Evolutionary conservation across 2,888 invertebrate genomes (phyloP).

Genomic region (Troides aeacus): DNA sequence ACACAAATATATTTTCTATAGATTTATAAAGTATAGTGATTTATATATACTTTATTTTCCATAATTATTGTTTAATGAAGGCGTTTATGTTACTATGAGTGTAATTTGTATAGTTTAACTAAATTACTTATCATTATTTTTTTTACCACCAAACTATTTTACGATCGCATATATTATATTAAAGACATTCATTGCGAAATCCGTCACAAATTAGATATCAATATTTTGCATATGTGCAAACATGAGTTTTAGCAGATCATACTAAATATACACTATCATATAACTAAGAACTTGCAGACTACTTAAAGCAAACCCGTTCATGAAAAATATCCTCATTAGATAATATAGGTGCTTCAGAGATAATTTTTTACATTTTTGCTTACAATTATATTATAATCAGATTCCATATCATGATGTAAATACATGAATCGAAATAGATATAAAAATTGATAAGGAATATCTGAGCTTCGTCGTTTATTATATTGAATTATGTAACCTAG

Average conservation of each 20-base stretch:
- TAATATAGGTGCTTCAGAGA: slow-evolving; percentile 60
- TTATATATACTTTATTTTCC: slow-evolving; percentile 8
- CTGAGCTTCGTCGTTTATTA: slow-evolving; percentile 78
- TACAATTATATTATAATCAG: slow-evolving; percentile 50
- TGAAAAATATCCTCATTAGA: slow-evolving; percentile 28
- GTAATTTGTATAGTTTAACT: background rate
- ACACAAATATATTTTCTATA: slow-evolving; percentile 62
- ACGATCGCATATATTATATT: background rate
- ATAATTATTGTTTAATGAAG: background rate
- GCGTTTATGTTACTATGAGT: background rate
- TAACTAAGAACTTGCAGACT: slow-evolving; percentile 13
- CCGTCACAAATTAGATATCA: slow-evolving; percentile 28
- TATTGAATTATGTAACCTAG: slow-evolving; percentile 57
- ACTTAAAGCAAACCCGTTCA: slow-evolving; percentile 18
- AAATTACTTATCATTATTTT: slow-evolving; percentile 13
- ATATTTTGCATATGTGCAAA: slow-evolving; percentile 8
- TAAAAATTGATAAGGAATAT: slow-evolving; percentile 72
- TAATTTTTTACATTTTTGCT: slow-evolving; percentile 58
- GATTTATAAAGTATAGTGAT: slow-evolving; percentile 46
- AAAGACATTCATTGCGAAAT: slow-evolving; percentile 17
- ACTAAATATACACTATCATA: slow-evolving; percentile 8
- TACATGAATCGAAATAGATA: slow-evolving; percentile 67
- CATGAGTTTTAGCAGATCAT: slow-evolving; percentile 6
- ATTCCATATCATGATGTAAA: slow-evolving; percentile 76
- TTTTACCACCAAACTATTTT: slow-evolving; percentile 10